Evolutionary conservation across 2,888 invertebrate genomes (phyloP).

Genomic region (Ctena decussata): DNA sequence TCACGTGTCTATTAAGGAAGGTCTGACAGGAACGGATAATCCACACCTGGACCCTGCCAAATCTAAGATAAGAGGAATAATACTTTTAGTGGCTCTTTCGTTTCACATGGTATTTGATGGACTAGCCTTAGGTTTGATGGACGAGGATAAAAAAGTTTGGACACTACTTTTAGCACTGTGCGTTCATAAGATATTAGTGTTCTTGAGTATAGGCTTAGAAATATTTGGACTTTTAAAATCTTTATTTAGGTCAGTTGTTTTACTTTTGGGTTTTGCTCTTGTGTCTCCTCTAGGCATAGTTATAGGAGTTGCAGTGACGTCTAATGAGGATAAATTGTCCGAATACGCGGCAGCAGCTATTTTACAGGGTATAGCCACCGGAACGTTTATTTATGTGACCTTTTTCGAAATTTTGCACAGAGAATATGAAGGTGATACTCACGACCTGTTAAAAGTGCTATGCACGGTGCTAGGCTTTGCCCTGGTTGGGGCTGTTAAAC

Average conservation of each 20-base stretch:
- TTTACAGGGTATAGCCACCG: constrained; percentile 37
- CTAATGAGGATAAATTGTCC: background rate
- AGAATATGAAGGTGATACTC: constrained; percentile 16
- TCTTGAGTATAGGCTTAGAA: constrained; percentile 88
- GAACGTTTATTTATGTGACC: constrained; percentile 45
- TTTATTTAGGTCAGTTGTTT: constrained; percentile 11
- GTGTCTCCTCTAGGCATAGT: constrained; percentile 24
- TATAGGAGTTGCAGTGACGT: constrained; percentile 23
- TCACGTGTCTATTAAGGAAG: background rate
- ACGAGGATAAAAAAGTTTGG: constrained; percentile 73
- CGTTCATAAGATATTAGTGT: constrained; percentile 89
- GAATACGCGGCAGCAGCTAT: constrained; percentile 4
- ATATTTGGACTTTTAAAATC: constrained; percentile 38
- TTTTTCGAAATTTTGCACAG: constrained; percentile 43
- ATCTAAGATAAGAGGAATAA: constrained; percentile 83
- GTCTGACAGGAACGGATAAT: background rate
- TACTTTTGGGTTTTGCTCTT: constrained; percentile 3
- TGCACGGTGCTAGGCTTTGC: constrained; percentile 24
- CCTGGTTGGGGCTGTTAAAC: background rate
- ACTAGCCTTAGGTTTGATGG: constrained; percentile 88
- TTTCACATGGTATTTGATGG: constrained; percentile 89
- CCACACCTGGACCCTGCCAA: background rate
- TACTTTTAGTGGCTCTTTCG: constrained; percentile 88
- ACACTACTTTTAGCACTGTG: constrained; percentile 87
- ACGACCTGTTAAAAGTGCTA: background rate